Conservation (phyloP, 2,888 invertebrate genomes). For the Lepas anatifera region DNA sequence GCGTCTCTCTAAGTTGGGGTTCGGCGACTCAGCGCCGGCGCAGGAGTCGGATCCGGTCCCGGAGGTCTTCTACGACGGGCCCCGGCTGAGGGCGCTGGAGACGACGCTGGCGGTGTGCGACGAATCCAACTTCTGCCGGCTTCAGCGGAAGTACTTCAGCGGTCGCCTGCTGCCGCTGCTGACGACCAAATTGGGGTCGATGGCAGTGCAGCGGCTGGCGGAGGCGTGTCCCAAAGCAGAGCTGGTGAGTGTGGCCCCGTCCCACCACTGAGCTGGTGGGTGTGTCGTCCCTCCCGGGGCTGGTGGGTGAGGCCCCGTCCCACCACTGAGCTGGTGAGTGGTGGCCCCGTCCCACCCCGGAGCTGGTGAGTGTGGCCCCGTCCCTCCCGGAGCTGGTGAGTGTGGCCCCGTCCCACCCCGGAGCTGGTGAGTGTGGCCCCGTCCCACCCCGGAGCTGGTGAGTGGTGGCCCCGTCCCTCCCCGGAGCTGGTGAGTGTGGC, state of each 20-base stretch:
- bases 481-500: too few relatives aligned
- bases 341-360: too few relatives aligned
- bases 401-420: too few relatives aligned
- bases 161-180: not conserved
- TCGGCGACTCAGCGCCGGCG: not conserved
- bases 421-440: too few relatives aligned
- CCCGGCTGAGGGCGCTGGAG: not conserved
- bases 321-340: too few relatives aligned
- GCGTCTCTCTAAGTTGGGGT: not conserved
- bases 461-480: too few relatives aligned
- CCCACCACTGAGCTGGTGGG: too few relatives aligned
- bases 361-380: too few relatives aligned
- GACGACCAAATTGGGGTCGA: not conserved
- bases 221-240: not conserved
- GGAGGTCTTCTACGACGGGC: not conserved
- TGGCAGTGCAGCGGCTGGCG: not conserved
- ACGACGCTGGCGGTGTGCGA: not conserved
- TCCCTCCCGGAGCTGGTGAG: too few relatives aligned
- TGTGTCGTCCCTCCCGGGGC: too few relatives aligned
- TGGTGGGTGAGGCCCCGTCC: too few relatives aligned
- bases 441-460: too few relatives aligned
- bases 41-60: not conserved
- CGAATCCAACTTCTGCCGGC: not conserved
- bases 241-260: not conserved
- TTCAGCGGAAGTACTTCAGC: not conserved